Evolutionary conservation across 1,140 invertebrate species (phyloP).

Genomic region (Branchinecta lynchi): DNA sequence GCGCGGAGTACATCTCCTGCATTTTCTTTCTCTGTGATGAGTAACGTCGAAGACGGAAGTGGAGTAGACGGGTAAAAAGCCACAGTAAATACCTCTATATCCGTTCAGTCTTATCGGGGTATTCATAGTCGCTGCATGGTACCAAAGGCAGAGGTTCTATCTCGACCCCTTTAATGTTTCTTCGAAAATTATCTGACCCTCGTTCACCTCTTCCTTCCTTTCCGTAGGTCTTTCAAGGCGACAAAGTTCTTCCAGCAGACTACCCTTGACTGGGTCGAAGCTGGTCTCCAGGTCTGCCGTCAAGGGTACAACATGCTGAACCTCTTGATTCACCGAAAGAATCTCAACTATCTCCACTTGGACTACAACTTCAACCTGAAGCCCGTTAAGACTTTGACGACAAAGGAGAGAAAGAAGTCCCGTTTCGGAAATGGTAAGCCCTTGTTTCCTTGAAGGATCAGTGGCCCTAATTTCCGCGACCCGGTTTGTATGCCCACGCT

Average conservation of each 20-base stretch:
- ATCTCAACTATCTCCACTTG: conserved; percentile 96
- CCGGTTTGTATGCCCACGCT: not conserved
- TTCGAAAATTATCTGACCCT: conserved; percentile 16
- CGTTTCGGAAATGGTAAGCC: conserved; percentile 86
- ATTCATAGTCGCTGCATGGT: too few relatives aligned
- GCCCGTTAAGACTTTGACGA: conserved; percentile 97
- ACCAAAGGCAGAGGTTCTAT: too few relatives aligned
- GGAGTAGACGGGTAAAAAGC: too few relatives aligned
- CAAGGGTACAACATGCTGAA: conserved; percentile 99
- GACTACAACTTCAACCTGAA: conserved; percentile 99
- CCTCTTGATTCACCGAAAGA: conserved; percentile 95
- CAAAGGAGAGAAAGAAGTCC: conserved; percentile 98
- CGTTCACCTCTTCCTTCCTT: conserved; percentile 15
- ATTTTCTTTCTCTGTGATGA: too few relatives aligned
- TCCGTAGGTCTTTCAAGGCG: conserved; percentile 78
- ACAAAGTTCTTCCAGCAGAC: conserved; percentile 99
- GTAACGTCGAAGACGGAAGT: too few relatives aligned
- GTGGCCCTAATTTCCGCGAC: not conserved
- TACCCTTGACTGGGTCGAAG: conserved; percentile 98
- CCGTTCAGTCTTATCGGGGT: too few relatives aligned
- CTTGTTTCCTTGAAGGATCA: not conserved
- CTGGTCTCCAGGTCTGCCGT: conserved; percentile 83
- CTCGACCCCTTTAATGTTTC: too few relatives aligned
- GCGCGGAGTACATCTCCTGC: too few relatives aligned
- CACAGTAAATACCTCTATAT: too few relatives aligned